Percentiles rank a stretch among this genome's conserved stretches.
phyloP scores from a whole-genome alignment of 2,113 vertebrate species.

The Tragulus kanchil region DNA sequence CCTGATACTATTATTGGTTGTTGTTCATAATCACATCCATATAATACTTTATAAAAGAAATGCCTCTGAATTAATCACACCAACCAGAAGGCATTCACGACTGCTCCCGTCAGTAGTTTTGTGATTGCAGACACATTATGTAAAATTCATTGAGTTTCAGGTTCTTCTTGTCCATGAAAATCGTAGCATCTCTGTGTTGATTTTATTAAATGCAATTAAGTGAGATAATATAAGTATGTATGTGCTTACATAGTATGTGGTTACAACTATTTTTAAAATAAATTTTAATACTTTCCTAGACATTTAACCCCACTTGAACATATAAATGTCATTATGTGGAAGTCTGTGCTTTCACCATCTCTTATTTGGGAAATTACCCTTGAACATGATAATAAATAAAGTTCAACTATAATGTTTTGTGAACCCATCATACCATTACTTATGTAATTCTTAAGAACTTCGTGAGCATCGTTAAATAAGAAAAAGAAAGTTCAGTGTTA shows the following conservation, averaged over 20 bases:
- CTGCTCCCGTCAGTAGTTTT: not conserved
- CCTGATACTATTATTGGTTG: not conserved
- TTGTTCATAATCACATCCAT: conserved; percentile 20
- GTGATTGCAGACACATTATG: not conserved
- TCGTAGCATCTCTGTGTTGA: not conserved
- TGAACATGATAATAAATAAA: not conserved
- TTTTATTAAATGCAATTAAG: not conserved
- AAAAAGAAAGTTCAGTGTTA: not conserved
- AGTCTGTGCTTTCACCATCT: not conserved
- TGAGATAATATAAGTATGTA: not conserved
- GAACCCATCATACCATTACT: not conserved
- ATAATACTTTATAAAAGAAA: conserved; percentile 29
- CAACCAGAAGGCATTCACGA: not conserved
- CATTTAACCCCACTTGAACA: not conserved
- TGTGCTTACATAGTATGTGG: not conserved
- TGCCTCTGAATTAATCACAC: not conserved
- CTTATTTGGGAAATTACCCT: not conserved
- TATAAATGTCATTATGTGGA: not conserved
- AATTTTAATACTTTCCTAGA: not conserved
- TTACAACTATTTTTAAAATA: conserved; percentile 4
- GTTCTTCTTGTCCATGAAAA: not conserved
- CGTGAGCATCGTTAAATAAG: not conserved
- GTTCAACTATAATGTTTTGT: not conserved
- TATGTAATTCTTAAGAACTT: not conserved
- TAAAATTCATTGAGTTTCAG: not conserved